Base-by-base conservation (phyloP, 1,140 invertebrate species). In the Acromyrmex heyeri region DNA sequence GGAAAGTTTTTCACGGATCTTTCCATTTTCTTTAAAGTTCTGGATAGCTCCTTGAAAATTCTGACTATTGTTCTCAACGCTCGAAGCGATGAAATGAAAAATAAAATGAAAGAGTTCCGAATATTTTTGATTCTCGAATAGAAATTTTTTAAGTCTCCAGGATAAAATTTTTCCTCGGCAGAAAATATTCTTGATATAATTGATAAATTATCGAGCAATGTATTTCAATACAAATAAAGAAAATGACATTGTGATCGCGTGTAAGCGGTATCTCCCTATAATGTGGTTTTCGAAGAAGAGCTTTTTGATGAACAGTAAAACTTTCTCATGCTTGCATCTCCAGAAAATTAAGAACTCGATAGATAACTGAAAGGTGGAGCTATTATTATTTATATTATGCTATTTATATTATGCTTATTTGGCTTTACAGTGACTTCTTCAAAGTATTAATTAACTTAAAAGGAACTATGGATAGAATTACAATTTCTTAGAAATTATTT, bases 321-420 rank as follows among this genome's bases (percentile, higher is more conserved):
- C n/a, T 77, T 24, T 24, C 21, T 77, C 21, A n/a, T 24, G 38
- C 48, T 38, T 38, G 3, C 18, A 78, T 50, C 76, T 18, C 24
- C 1, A 48, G 27, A 48, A 59, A 78, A 18, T 65, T 65, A 48
- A 27, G 12, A 65, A 21, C 50, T 18, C 64, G 59, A 77, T 64
- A 14, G 38, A 7, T 21, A 50, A 50, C n/a, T 34, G 16, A 50
- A 65, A 48, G 16, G 16, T 78, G 24, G 6, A 6, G 14, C 16
- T 48, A 34, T 65, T 44, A 78, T 65, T 65, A 78, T 65, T 65
- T 65, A 30, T 61, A 18, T 21, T 27, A 50, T n/a, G 59, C 10
- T 65, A 78, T 65, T 65, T 65, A 30, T 61, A 18, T 21, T 27
- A 65, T n/a, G 59, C 10, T 44, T 34, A 48, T 64, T 34, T 48